Percentiles rank a stretch among this genome's conserved stretches.
Evolutionary conservation across 2,888 invertebrate genomes (phyloP).

Genomic region (Brassicogethes aeneus): DNA sequence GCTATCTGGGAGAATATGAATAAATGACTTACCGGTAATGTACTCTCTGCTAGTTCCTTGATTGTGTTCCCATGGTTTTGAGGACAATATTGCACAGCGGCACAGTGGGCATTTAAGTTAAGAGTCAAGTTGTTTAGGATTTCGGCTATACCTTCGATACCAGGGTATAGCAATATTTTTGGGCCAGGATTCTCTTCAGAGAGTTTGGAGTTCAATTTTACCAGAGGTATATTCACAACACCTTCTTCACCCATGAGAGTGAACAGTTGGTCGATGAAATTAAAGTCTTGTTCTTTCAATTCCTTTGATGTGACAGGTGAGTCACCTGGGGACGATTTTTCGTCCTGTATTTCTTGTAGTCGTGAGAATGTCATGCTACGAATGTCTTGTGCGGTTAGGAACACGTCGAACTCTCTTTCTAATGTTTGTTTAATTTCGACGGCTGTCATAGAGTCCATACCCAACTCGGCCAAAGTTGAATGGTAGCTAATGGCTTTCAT

Average conservation of each 20-base stretch:
- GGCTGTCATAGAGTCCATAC: slow-evolving; percentile 96
- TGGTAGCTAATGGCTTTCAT: slow-evolving; percentile 61
- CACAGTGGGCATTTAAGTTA: slow-evolving; percentile 44
- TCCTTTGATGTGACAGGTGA: slow-evolving; percentile 9
- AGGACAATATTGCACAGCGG: slow-evolving; percentile 48
- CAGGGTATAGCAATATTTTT: too few relatives aligned
- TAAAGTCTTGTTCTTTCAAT: too few relatives aligned
- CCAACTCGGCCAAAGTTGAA: slow-evolving; percentile 77
- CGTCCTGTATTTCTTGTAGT: slow-evolving; percentile 45
- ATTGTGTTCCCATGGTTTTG: slow-evolving; percentile 42
- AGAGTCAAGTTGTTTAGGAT: slow-evolving; percentile 45
- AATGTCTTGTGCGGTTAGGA: slow-evolving; percentile 78
- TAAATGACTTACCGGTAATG: slow-evolving; percentile 48
- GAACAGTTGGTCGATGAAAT: slow-evolving; percentile 50
- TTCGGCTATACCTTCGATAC: slow-evolving; percentile 57
- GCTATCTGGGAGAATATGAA: too few relatives aligned
- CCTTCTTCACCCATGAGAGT: slow-evolving; percentile 55
- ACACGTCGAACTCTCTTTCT: slow-evolving; percentile 81
- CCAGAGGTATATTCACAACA: slow-evolving; percentile 42
- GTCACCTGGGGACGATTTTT: slow-evolving; percentile 28
- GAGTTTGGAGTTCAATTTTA: too few relatives aligned
- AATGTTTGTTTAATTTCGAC: slow-evolving; percentile 91
- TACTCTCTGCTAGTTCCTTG: slow-evolving; percentile 43
- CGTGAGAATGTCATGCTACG: slow-evolving; percentile 68
- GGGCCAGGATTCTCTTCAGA: too few relatives aligned